Evolutionary conservation across 1,140 invertebrate species (phyloP), one percentile per base, ranked within the genome.

Genomic region (Cardiocondyla obscurior): DNA sequence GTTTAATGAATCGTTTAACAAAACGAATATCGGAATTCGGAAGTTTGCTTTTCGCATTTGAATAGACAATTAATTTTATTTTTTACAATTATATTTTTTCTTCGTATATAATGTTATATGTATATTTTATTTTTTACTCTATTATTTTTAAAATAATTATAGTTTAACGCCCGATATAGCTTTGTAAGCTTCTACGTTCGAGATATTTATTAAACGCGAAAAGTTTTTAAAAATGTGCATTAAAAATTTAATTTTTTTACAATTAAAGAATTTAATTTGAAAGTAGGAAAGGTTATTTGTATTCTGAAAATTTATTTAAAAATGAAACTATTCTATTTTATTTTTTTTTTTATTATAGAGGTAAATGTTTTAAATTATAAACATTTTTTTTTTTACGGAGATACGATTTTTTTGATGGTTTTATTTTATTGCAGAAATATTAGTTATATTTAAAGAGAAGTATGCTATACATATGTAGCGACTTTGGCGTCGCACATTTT

Each of bases 21-120:
- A 2, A 12, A 28, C 19, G 44, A 3, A 19, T 14, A 16, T 1
- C 53, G 36, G 19, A 33, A 22, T 25, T n/a, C n/a, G 10, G 10
- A 69, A 69, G 10, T 69, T 53, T 53, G 19, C 3, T 14, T 70
- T 70, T 51, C 7, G n/a, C n/a, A n/a, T n/a, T n/a, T n/a, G n/a
- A n/a, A n/a, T 10, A 12, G 7, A 67, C 6, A 6, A 2, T 46
- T n/a, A n/a, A n/a, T n/a, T n/a, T n/a, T n/a, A n/a, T n/a, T n/a
- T n/a, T n/a, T n/a, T n/a, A n/a, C n/a, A n/a, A n/a, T n/a, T n/a
- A n/a, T n/a, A n/a, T n/a, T n/a, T n/a, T n/a, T n/a, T n/a, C n/a
- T n/a, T n/a, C n/a, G n/a, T n/a, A n/a, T n/a, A n/a, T n/a, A n/a
- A n/a, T n/a, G n/a, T n/a, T n/a, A n/a, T n/a, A n/a, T n/a, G n/a